Evolutionary conservation across 1,140 invertebrate genomes (phyloP).

Genomic region (Radopholus similis): DNA sequence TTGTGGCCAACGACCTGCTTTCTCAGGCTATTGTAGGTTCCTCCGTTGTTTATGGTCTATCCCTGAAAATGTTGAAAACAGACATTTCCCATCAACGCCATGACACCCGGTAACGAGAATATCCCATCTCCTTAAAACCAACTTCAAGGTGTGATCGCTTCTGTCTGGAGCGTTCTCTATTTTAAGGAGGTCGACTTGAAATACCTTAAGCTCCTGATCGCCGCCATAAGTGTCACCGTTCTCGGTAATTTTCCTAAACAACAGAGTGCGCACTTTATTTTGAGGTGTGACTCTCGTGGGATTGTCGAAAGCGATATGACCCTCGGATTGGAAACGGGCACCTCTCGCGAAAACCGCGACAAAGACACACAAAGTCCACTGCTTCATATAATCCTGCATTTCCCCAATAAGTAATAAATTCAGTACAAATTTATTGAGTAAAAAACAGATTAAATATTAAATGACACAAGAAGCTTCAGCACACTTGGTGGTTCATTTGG

Average conservation of each 20-base stretch:
- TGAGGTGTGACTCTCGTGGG: conserved; percentile 37
- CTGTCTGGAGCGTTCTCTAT: conserved; percentile 48
- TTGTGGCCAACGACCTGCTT: conserved; percentile 62
- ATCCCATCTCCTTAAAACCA: too few relatives aligned
- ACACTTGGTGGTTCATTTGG: conserved; percentile 39
- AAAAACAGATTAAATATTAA: too few relatives aligned
- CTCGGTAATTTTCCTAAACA: neutral
- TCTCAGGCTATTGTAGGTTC: conserved; percentile 63
- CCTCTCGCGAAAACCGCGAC: neutral
- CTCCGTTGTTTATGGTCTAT: conserved; percentile 29
- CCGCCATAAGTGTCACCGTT: conserved; percentile 33
- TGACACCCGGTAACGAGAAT: too few relatives aligned
- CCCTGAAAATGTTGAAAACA: neutral
- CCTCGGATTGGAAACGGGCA: neutral
- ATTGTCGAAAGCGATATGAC: conserved; percentile 34
- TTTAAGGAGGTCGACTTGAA: conserved; percentile 45
- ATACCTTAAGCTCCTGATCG: conserved; percentile 30
- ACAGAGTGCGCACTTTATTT: neutral
- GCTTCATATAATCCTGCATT: too few relatives aligned
- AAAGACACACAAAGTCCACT: too few relatives aligned
- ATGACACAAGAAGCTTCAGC: conserved; percentile 38
- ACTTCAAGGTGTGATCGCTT: conserved; percentile 39
- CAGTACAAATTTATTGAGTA: too few relatives aligned
- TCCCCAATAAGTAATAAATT: too few relatives aligned
- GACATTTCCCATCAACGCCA: conserved; percentile 28